Percentiles rank a stretch among this genome's conserved stretches.
phyloP scores from a whole-genome alignment of 2,888 invertebrate species.

The Parnassius smintheus region DNA sequence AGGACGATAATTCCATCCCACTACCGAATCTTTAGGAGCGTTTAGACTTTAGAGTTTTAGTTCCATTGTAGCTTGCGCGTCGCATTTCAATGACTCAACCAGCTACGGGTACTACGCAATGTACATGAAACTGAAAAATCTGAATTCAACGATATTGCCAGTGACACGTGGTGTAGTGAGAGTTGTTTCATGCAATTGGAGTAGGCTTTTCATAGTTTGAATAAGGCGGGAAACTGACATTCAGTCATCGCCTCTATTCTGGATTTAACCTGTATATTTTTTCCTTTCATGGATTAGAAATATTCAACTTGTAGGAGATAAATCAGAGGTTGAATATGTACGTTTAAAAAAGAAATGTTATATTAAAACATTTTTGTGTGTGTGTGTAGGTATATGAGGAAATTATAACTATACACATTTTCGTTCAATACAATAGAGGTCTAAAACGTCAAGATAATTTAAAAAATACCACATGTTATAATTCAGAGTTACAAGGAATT shows the following conservation, averaged over 20 bases:
- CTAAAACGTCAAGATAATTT: no score
- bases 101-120: conserved; percentile 33
- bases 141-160: conserved; percentile 32
- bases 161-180: conserved; percentile 29
- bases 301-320: no score
- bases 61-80: conserved; percentile 35
- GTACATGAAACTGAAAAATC: conserved; percentile 38
- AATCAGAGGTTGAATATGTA: no score
- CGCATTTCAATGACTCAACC: conserved; percentile 45
- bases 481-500: no score
- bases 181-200: conserved; percentile 21
- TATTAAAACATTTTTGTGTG: no score
- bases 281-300: no score
- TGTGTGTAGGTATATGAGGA: no score
- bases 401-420: no score
- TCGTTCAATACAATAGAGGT: no score
- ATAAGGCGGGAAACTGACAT: conserved; percentile 19
- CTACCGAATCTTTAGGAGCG: conserved; percentile 29
- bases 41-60: conserved; percentile 34
- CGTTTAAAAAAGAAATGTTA: no score
- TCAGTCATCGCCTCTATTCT: background rate
- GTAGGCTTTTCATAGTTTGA: conserved; percentile 19
- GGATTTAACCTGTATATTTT: background rate
- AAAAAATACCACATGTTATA: no score
- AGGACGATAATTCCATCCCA: conserved; percentile 31